A percentile compares a stretch with the other conserved stretches of the same genome.
These are phyloP conservation scores for Cephalopholis sonnerati DNA, from an alignment of 2,113 vertebrate genomes.

Conservation along the genomic window DNA sequence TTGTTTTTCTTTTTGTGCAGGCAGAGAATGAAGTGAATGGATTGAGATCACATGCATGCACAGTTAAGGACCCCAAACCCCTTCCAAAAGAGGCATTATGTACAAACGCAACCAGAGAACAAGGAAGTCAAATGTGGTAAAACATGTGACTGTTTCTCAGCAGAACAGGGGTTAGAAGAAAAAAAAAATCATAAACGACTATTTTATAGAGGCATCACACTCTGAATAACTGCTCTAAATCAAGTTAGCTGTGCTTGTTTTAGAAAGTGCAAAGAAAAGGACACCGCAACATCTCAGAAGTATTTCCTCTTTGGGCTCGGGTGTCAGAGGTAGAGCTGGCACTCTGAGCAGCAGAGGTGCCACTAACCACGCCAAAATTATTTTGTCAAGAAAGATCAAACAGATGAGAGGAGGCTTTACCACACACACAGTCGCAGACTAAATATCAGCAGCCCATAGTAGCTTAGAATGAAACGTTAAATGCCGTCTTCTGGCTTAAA, in stretches of 20 bases:
- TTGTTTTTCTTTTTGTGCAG: conserved; percentile 37
- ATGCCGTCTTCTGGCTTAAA: background rate
- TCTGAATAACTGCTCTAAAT: background rate
- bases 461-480: conserved; percentile 26
- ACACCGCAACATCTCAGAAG: background rate
- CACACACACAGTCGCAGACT: background rate
- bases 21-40: conserved; percentile 35
- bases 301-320: conserved; percentile 1
- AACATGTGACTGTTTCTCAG: conserved; percentile 72
- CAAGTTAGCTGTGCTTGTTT: conserved; percentile 16
- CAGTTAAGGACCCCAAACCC: background rate
- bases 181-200: conserved; percentile 10
- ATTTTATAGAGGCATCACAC: conserved; percentile 17
- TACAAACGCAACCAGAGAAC: conserved; percentile 54
- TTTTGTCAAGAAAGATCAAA: background rate
- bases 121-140: conserved; percentile 66
- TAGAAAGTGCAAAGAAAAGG: background rate
- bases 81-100: conserved; percentile 13
- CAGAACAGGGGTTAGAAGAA: conserved; percentile 10
- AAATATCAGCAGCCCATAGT: background rate
- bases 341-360: conserved; percentile 5
- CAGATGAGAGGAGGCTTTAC: background rate
- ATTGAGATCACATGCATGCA: conserved; percentile 40
- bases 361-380: background rate
- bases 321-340: background rate